phyloP scores from a whole-genome alignment of 1,140 invertebrate genomes.

The Choristoneura fumiferana region DNA sequence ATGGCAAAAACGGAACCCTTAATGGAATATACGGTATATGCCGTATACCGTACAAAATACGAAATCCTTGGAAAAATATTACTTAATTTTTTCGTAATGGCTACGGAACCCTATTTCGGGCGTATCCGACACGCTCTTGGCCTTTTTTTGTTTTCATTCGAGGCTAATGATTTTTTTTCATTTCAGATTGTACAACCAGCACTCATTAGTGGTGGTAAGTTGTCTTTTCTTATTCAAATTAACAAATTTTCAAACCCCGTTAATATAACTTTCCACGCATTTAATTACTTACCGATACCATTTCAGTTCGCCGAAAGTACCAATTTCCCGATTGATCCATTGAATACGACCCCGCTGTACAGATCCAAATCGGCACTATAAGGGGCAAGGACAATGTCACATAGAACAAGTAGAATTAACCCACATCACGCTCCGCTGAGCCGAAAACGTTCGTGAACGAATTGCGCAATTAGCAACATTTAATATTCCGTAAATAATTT shows the following conservation, averaged over 20 bases:
- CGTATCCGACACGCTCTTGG: too few species aligned
- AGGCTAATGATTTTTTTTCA: background rate
- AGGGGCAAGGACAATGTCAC: conserved; percentile 11
- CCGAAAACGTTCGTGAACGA: background rate
- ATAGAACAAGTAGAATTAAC: conserved; percentile 10
- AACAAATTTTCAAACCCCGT: too few species aligned
- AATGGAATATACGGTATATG: too few species aligned
- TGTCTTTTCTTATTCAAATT: too few species aligned
- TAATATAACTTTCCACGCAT: too few species aligned
- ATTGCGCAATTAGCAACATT: conserved; percentile 11
- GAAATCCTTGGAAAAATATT: too few species aligned
- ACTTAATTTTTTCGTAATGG: too few species aligned
- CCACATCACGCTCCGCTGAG: conserved; percentile 2
- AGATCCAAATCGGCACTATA: conserved; percentile 1
- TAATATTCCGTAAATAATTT: conserved; percentile 6
- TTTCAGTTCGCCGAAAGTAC: background rate
- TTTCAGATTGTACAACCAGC: conserved; percentile 5
- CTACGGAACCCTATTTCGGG: too few species aligned
- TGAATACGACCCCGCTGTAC: background rate
- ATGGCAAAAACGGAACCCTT: too few species aligned
- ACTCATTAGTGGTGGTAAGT: conserved; percentile 1
- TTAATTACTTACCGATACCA: background rate
- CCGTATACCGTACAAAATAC: too few species aligned
- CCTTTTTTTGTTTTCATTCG: too few species aligned
- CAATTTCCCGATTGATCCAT: background rate